Evolutionary conservation across 1,140 invertebrate genomes (phyloP).

Genomic region (Drosophila novamexicana): DNA sequence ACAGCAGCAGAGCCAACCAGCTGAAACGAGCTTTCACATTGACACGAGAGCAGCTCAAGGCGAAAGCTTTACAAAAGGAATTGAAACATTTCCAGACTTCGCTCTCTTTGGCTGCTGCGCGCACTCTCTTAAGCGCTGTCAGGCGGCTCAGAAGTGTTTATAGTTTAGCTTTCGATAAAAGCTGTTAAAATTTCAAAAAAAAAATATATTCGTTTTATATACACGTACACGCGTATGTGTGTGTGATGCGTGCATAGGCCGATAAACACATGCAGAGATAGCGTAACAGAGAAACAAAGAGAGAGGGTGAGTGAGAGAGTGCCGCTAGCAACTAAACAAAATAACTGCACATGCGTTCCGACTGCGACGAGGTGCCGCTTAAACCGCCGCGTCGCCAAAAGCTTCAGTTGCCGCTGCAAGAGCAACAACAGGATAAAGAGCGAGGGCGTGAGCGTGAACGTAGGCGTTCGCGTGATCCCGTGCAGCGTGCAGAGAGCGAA

Average conservation of each 20-base stretch:
- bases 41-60: not conserved
- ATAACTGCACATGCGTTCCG: slow-evolving; percentile 62
- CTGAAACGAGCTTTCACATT: slow-evolving; percentile 36
- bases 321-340: not conserved
- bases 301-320: not conserved
- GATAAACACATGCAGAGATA: slow-evolving; percentile 1
- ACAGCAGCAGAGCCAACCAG: slow-evolving; percentile 47
- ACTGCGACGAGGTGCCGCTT: slow-evolving; percentile 39
- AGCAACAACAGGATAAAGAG: slow-evolving; percentile 5
- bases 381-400: slow-evolving; percentile 59
- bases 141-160: slow-evolving; percentile 8
- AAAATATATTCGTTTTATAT: not conserved
- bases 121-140: slow-evolving; percentile 1
- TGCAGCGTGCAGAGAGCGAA: slow-evolving; percentile 36
- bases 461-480: slow-evolving; percentile 19
- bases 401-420: slow-evolving; percentile 2
- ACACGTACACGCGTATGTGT: not conserved
- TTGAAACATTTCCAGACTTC: not conserved
- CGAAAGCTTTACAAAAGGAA: slow-evolving; percentile 6
- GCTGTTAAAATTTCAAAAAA: slow-evolving; percentile 4
- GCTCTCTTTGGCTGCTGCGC: not conserved
- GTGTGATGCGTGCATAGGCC: not conserved
- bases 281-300: slow-evolving; percentile 2
- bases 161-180: slow-evolving; percentile 1
- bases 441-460: slow-evolving; percentile 3